phyloP scores from a whole-genome alignment of 2,888 invertebrate genomes.

The Villa cingulata region DNA sequence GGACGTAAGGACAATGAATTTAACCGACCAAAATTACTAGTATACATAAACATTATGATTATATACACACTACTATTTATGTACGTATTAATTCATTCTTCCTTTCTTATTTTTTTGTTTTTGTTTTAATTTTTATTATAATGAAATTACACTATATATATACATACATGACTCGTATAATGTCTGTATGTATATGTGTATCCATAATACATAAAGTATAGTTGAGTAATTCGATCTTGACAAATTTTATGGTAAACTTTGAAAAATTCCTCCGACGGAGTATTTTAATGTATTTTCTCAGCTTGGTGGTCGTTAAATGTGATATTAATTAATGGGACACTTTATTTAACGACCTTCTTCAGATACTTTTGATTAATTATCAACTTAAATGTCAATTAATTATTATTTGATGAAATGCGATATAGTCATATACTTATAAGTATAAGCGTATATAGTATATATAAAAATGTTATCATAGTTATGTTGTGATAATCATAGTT shows the following conservation, averaged over 20 bases:
- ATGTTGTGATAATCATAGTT: too few species aligned
- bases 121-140: too few species aligned
- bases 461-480: too few species aligned
- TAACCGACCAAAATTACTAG: too few species aligned
- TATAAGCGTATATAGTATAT: too few species aligned
- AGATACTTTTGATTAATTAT: slow-evolving; percentile 6
- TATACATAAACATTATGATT: too few species aligned
- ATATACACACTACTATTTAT: too few species aligned
- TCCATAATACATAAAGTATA: background rate
- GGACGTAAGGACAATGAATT: too few species aligned
- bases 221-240: slow-evolving; percentile 24
- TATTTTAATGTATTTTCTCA: slow-evolving; percentile 36
- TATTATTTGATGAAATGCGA: background rate
- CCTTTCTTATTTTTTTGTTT: too few species aligned
- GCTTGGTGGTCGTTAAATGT: slow-evolving; percentile 38
- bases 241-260: slow-evolving; percentile 18
- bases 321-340: slow-evolving; percentile 39
- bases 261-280: slow-evolving; percentile 12
- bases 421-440: background rate
- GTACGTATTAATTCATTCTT: too few species aligned
- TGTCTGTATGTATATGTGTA: background rate
- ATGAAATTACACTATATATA: too few species aligned
- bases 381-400: background rate
- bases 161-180: background rate
- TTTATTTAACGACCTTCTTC: slow-evolving; percentile 35